Base-by-base conservation (phyloP, 1,140 invertebrate species). In the Lutraria rhynchaena region DNA sequence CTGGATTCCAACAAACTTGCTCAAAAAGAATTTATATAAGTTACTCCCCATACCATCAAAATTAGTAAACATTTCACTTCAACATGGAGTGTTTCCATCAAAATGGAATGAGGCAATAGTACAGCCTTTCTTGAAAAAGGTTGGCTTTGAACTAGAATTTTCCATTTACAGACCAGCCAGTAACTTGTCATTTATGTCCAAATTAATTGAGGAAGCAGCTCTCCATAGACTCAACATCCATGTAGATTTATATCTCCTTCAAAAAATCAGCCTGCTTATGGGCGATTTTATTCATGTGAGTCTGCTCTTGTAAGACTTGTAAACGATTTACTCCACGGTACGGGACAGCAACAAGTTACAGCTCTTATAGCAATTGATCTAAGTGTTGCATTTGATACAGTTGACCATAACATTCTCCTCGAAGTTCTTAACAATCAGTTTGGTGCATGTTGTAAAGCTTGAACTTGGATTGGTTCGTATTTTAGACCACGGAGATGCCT, bases 111-210 rank as follows among this genome's bases (percentile, higher is more conserved):
- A 69, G 41, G 1, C 63, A 22, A 69, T 69, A 1, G 63, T 69
- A 44, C 19, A 24, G 29, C 63, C 35, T 44, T 29, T 46, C 22
- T 44, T 46, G 22, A 69, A 69, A 41, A 69, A 69, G 29, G 15
- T 46, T 44, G 63, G 63, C 15, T 41, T 69, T 69, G 63, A 46
- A 44, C 37, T 44, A 19, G 37, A 69, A 44, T 24, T 35, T 63
- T 27, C 60, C 22, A 31, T 33, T 22, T 31, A 63, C 22, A 63
- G n/a, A n/a, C n/a, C n/a, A n/a, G n/a, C n/a, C n/a, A n/a, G n/a
- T n/a, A n/a, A n/a, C n/a, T n/a, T n/a, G n/a, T n/a, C n/a, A n/a
- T n/a, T n/a, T n/a, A n/a, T n/a, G n/a, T n/a, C n/a, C n/a, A n/a
- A n/a, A n/a, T n/a, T n/a, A n/a, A n/a, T n/a, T n/a, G n/a, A n/a